Percentiles rank a stretch among this genome's conserved stretches.
phyloP scores from a whole-genome alignment of 1,140 invertebrate genomes.

The Spodoptera frugiperda region DNA sequence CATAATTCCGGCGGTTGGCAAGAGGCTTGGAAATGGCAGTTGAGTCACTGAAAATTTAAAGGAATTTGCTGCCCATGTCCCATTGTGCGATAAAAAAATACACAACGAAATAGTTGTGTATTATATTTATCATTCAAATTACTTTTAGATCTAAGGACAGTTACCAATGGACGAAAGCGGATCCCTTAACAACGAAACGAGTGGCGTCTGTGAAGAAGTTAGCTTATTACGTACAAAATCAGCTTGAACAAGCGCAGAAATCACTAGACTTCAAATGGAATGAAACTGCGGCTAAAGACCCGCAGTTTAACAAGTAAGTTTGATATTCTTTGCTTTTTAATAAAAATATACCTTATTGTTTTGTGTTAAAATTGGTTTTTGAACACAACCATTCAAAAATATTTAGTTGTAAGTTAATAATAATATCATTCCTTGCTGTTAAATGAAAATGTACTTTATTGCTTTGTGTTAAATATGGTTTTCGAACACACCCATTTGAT shows the following conservation, averaged over 20 bases:
- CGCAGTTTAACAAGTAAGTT: constrained; percentile 58
- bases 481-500: too few species aligned
- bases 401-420: too few species aligned
- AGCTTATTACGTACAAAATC: constrained; percentile 88
- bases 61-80: too few species aligned
- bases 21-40: too few species aligned
- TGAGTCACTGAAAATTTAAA: too few species aligned
- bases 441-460: too few species aligned
- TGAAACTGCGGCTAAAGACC: constrained; percentile 67
- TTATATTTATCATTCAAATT: not conserved
- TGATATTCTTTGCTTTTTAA: constrained; percentile 57
- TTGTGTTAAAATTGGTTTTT: too few species aligned
- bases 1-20: too few species aligned
- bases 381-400: too few species aligned
- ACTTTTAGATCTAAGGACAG: constrained; percentile 79
- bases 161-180: constrained; percentile 85
- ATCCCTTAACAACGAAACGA: constrained; percentile 87
- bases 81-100: too few species aligned
- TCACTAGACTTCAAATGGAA: constrained; percentile 88
- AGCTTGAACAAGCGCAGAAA: constrained; percentile 86
- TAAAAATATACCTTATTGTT: not conserved
- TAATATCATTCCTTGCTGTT: too few species aligned
- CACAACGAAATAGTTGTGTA: not conserved
- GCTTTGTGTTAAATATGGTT: too few species aligned
- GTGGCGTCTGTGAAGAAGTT: constrained; percentile 87